Percentiles rank a stretch among this genome's conserved stretches.
These are phyloP conservation scores for Bucorvus abyssinicus DNA, from an alignment of 2,797 vertebrate species.

Conservation along the genomic window DNA sequence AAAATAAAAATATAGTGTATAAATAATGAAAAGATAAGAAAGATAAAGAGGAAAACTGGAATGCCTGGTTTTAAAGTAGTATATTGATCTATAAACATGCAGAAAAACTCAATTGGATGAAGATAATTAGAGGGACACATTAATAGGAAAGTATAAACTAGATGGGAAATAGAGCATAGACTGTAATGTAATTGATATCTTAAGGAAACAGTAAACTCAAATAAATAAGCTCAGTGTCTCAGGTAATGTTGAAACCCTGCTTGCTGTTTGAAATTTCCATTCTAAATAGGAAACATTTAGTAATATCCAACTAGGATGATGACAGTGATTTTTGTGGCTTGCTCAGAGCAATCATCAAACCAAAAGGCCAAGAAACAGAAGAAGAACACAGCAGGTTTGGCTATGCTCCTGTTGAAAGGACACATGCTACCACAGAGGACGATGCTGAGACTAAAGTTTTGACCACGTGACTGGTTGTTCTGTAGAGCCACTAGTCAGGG, in stretches of 20 bases:
- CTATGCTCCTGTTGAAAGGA: background rate
- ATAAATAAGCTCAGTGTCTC: background rate
- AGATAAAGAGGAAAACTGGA: background rate
- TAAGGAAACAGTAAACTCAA: background rate
- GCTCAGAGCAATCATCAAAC: background rate
- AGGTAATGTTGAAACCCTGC: background rate
- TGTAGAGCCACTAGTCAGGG: background rate
- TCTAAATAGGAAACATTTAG: background rate
- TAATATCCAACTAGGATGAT: background rate
- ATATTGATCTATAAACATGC: background rate
- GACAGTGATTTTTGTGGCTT: background rate
- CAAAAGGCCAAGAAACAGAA: background rate
- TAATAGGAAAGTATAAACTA: background rate
- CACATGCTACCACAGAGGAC: background rate
- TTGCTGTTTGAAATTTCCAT: background rate
- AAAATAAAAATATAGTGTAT: background rate
- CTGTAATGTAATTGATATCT: background rate
- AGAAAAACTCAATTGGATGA: background rate
- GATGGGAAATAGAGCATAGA: background rate
- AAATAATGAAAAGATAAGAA: background rate
- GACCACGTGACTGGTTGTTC: background rate
- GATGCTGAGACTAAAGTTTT: background rate
- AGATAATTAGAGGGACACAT: background rate
- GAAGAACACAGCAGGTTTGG: background rate
- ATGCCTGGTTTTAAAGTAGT: background rate